Percentiles rank a stretch among this genome's conserved stretches.
phyloP scores from a whole-genome alignment of 2,888 invertebrate genomes.

The Andrena haemorrhoa region DNA sequence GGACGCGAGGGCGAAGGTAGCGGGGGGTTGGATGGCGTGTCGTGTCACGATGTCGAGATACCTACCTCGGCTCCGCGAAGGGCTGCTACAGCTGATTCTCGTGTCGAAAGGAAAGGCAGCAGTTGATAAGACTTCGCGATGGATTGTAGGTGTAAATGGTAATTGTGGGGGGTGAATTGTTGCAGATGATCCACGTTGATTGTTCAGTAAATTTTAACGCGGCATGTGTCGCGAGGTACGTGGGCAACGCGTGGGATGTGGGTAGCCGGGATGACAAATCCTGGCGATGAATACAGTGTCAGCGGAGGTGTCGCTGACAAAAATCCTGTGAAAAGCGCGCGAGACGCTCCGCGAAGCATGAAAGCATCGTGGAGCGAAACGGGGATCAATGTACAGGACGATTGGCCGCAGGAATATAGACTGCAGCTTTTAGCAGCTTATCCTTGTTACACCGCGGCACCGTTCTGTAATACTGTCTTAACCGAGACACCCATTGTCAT shows the following conservation, averaged over 20 bases:
- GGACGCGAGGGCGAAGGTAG: not conserved
- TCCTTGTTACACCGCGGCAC: conserved; percentile 61
- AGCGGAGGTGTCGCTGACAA: conserved; percentile 44
- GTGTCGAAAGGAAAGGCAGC: too few relatives aligned
- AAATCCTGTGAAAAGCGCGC: conserved; percentile 49
- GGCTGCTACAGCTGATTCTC: too few relatives aligned
- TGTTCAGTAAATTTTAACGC: not conserved
- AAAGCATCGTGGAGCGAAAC: conserved; percentile 50
- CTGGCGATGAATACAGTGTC: conserved; percentile 26
- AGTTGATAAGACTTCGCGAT: too few relatives aligned
- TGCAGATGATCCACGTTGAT: too few relatives aligned
- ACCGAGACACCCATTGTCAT: conserved; percentile 49
- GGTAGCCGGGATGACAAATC: conserved; percentile 5
- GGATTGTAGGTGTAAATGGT: too few relatives aligned
- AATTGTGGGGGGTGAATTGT: too few relatives aligned
- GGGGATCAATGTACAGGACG: conserved; percentile 53
- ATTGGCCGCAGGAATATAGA: conserved; percentile 57
- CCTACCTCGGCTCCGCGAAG: too few relatives aligned
- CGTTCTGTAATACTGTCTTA: conserved; percentile 57
- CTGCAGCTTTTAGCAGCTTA: conserved; percentile 63
- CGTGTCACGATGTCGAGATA: not conserved
- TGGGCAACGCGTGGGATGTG: not conserved
- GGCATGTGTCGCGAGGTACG: not conserved
- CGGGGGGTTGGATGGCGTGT: not conserved
- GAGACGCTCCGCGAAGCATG: conserved; percentile 50